Conservation (phyloP, 2,888 invertebrate species). For the Drosophila nigritarsus region DNA sequence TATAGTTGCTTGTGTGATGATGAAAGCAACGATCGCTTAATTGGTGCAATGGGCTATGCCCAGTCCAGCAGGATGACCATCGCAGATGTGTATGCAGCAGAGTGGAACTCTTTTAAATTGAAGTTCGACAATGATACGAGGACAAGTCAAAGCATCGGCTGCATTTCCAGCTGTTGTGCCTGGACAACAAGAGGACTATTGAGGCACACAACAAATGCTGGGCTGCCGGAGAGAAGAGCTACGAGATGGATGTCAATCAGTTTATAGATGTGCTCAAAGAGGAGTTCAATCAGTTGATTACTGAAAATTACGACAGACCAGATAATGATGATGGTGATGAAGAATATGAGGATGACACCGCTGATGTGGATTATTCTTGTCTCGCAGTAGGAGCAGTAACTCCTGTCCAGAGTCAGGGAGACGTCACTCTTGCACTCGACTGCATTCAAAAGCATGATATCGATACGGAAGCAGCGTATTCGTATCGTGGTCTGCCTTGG, state of each 20-base stretch:
- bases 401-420: constrained; percentile 24
- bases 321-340: not conserved
- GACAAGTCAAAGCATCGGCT: not conserved
- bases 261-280: constrained; percentile 27
- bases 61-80: not conserved
- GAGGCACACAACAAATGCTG: constrained; percentile 32
- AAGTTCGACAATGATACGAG: constrained; percentile 26
- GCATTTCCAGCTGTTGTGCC: constrained; percentile 12
- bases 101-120: constrained; percentile 30
- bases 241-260: constrained; percentile 41
- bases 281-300: not conserved
- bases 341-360: not conserved
- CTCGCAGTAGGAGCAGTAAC: constrained; percentile 22
- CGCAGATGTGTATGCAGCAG: constrained; percentile 10
- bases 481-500: constrained; percentile 26
- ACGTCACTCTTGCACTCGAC: constrained; percentile 9
- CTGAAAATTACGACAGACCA: not conserved
- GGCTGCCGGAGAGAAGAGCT: constrained; percentile 18
- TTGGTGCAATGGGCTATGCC: constrained; percentile 6
- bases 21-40: constrained; percentile 17
- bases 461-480: constrained; percentile 29
- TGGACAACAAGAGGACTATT: constrained; percentile 24
- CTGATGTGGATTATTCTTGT: not conserved
- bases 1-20: constrained; percentile 1
- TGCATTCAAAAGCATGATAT: constrained; percentile 24